A percentile compares a stretch with the other conserved stretches of the same genome.
phyloP scores from a whole-genome alignment of 2,797 vertebrate species.

The Labeo calbasu region DNA sequence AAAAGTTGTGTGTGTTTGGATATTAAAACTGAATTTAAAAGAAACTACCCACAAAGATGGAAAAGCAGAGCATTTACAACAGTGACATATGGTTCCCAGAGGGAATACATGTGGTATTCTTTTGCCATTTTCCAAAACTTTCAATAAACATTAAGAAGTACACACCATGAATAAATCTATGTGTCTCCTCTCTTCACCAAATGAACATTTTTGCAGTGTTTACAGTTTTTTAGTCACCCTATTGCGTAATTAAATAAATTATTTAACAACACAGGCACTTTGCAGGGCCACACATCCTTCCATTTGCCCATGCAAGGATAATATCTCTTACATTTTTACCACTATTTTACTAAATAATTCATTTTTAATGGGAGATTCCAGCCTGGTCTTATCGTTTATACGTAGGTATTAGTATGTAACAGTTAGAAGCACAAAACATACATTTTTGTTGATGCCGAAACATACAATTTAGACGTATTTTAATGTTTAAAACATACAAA shows the following conservation, averaged over 20 bases:
- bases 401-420: too few species aligned
- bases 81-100: background rate
- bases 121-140: background rate
- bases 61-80: background rate
- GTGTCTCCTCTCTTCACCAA: background rate
- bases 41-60: background rate
- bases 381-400: too few species aligned
- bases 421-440: too few species aligned
- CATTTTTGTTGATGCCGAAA: too few species aligned
- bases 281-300: background rate
- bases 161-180: background rate
- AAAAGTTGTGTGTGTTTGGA: background rate
- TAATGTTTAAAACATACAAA: too few species aligned
- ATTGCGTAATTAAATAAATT: background rate
- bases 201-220: background rate
- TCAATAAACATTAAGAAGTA: background rate
- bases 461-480: too few species aligned
- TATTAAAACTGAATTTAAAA: background rate
- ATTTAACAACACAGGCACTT: constrained; percentile 4
- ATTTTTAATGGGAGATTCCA: background rate
- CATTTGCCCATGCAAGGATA: background rate
- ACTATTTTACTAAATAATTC: constrained; percentile 6
- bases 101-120: background rate
- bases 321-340: background rate
- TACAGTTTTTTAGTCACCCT: background rate